phyloP scores from a whole-genome alignment of 1,140 invertebrate species.

The Papilio polytes region DNA sequence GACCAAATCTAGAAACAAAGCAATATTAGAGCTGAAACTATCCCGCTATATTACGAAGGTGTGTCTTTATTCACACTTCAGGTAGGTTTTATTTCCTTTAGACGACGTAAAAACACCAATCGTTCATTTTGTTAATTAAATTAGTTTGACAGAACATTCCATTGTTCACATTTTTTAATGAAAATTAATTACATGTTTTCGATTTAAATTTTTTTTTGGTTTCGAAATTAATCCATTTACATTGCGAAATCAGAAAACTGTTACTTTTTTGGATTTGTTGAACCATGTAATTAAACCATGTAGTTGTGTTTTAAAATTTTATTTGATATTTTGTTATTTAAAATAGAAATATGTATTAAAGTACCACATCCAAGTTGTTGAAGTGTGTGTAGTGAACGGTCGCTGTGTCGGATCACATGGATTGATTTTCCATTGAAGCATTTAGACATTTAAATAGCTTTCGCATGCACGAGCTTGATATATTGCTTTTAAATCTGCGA shows the following conservation, averaged over 20 bases:
- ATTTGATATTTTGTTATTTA: too few species aligned
- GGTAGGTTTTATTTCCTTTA: constrained; percentile 8
- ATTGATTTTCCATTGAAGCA: constrained; percentile 31
- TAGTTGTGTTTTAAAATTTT: too few species aligned
- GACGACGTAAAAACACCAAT: constrained; percentile 9
- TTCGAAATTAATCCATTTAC: too few species aligned
- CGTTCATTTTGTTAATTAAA: constrained; percentile 13
- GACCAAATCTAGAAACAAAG: neutral
- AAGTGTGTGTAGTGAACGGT: neutral
- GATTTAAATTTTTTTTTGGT: neutral
- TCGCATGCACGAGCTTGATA: constrained; percentile 30
- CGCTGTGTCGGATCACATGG: neutral
- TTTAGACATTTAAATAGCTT: constrained; percentile 42
- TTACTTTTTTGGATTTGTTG: too few species aligned
- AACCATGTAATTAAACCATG: too few species aligned
- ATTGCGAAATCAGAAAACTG: too few species aligned
- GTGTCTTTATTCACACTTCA: neutral
- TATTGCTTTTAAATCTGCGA: constrained; percentile 34
- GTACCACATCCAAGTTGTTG: neutral
- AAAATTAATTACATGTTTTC: neutral
- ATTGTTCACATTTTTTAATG: neutral
- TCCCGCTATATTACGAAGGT: neutral
- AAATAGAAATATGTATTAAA: neutral
- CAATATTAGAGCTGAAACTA: neutral
- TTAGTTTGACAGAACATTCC: neutral